Conservation (phyloP, 2,797 vertebrate genomes). For the Vultur gryphus region DNA sequence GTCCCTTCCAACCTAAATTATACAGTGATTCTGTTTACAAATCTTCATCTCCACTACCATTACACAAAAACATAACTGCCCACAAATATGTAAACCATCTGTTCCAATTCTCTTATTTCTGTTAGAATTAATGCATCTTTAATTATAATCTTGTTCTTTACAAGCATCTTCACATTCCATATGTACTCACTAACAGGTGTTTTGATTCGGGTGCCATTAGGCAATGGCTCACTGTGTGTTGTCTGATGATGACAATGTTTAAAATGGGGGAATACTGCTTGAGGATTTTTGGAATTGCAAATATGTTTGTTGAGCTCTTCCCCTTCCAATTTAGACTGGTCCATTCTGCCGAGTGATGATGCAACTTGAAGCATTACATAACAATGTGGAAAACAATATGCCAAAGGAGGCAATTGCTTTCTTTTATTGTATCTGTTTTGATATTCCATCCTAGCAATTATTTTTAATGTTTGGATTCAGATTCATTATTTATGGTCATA, state of each 20-base stretch:
- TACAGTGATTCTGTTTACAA: neutral
- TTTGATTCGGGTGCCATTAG: neutral
- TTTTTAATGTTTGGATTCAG: neutral
- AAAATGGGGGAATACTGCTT: neutral
- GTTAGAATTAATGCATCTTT: slow-evolving; percentile 15
- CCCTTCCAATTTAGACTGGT: neutral
- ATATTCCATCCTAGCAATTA: neutral
- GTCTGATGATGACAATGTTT: neutral
- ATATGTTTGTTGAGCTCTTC: neutral
- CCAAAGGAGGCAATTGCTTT: neutral
- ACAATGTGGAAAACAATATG: neutral
- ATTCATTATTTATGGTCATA: neutral
- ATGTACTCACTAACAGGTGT: neutral
- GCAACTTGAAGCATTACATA: neutral
- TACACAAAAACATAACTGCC: neutral
- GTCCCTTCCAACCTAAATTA: neutral
- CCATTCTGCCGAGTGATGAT: neutral
- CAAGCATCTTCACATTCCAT: slow-evolving; percentile 22
- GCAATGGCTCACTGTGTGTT: neutral
- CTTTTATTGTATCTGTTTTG: neutral
- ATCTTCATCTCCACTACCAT: neutral
- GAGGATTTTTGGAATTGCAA: slow-evolving; percentile 34
- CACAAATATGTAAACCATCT: slow-evolving; percentile 27
- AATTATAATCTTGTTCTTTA: slow-evolving; percentile 35
- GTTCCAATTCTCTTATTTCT: slow-evolving; percentile 41